Conservation (phyloP, 37 sponge, comb jelly and placozoan species). For the Tethya wilhelma region DNA sequence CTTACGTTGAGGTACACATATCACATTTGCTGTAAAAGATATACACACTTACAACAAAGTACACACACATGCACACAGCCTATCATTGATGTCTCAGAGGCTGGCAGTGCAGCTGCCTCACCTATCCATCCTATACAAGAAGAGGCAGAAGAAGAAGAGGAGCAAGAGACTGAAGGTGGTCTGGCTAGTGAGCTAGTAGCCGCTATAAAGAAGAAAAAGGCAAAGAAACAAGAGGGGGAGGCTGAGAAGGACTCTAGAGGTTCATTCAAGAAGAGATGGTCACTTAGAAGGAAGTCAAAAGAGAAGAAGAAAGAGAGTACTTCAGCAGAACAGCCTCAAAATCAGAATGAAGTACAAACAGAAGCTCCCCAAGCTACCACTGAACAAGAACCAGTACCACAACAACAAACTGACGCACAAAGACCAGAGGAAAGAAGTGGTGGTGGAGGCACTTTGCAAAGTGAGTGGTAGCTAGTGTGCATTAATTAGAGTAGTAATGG, state of each 20-base stretch:
- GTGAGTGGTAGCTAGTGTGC: neutral
- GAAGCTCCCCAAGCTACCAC: neutral
- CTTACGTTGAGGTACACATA: constrained; percentile 79
- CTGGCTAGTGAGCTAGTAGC: constrained; percentile 24
- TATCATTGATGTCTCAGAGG: constrained; percentile 24
- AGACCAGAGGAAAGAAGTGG: neutral
- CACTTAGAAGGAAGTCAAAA: constrained; percentile 3
- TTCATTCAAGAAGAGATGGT: constrained; percentile 1
- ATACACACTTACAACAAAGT: neutral
- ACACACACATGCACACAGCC: constrained; percentile 2
- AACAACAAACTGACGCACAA: neutral
- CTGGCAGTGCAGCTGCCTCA: neutral
- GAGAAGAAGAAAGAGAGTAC: neutral
- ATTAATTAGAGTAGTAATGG: neutral
- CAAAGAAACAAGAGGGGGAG: neutral
- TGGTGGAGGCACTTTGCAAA: neutral
- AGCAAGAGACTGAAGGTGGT: neutral
- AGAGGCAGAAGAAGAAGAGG: constrained; percentile 6
- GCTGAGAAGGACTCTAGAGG: neutral
- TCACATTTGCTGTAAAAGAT: neutral
- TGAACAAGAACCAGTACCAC: neutral
- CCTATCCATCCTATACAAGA: neutral
- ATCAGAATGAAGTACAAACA: neutral
- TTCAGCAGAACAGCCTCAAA: neutral
- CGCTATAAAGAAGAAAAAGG: constrained; percentile 6